Conservation (phyloP, 2,797 vertebrate species). For the Rhynchonycteris naso region DNA sequence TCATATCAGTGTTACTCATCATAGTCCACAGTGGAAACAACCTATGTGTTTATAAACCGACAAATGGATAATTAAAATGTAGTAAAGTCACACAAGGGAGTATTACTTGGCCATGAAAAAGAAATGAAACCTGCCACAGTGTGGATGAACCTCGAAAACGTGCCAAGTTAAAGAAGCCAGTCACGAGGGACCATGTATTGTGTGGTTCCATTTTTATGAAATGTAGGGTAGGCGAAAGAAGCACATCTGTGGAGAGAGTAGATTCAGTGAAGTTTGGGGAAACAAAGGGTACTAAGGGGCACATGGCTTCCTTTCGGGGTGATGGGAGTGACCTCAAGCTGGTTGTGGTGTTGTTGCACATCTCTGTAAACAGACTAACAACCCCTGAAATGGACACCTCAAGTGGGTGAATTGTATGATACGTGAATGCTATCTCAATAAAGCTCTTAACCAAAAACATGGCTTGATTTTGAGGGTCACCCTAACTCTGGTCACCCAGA, state of each 20-base stretch:
- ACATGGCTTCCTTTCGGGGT: background rate
- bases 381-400: background rate
- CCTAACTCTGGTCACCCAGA: background rate
- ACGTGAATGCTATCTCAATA: background rate
- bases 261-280: background rate
- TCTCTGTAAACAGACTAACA: background rate
- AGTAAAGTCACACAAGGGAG: background rate
- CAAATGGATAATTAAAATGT: background rate
- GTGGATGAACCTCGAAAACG: background rate
- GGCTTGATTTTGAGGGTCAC: background rate
- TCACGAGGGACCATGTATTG: background rate
- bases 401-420: background rate
- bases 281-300: too few relatives aligned
- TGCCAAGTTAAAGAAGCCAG: background rate
- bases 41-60: background rate
- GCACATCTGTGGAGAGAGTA: background rate
- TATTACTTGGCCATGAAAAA: background rate
- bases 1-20: background rate
- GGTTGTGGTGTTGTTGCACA: background rate
- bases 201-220: background rate
- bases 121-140: background rate
- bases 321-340: background rate
- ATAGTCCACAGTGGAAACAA: background rate
- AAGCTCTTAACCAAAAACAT: background rate
- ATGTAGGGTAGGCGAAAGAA: background rate